These are phyloP conservation scores for cat (Felis catus) DNA, from an alignment of 2,113 vertebrate genomes.

Conservation along the genomic window F.catus_Fca126_mat1.0 CM031421.1:107934001-107934500, in stretches of 20 bases:
- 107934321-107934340: neutral
- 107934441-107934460: neutral
- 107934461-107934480: neutral
- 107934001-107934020: neutral
- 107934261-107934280: neutral
- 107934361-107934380: neutral
- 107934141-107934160: neutral
- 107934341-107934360: neutral
- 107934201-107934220: neutral
- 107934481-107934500: neutral
- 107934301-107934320: neutral
- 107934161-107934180: neutral
- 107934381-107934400: neutral
- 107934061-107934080: neutral
- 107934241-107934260: neutral
- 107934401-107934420: neutral
- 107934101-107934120: neutral
- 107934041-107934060: neutral
- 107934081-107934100: slow-evolving; percentile 43
- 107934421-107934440: neutral
- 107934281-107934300: neutral
- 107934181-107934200: neutral
- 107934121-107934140: neutral
- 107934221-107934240: neutral
- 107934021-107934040: neutral